Evolutionary conservation across 2,797 vertebrate genomes (phyloP), one percentile per base, ranked within the genome.

Genomic region (Enteromius treurensis): DNA sequence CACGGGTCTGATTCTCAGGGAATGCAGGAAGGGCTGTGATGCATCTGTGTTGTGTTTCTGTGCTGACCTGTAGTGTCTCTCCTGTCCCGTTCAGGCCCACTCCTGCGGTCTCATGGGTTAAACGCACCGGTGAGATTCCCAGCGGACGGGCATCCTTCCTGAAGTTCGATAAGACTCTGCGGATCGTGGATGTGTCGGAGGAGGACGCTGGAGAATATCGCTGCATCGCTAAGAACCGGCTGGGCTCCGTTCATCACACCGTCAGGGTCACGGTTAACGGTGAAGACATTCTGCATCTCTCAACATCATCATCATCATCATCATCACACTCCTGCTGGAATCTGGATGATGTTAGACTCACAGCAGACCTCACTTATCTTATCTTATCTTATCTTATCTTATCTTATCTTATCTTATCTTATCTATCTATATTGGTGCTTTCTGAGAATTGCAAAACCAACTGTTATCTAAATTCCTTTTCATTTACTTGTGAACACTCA

Each of bases 191-290:
- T 47, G 95, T 97, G 89, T 97, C 96, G 0, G 97, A 97, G 90
- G 95, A 95, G 0, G 98, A 99, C 70, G 95, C 95, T 5, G 98
- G 98, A 67, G 96, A 95, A 75, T 99, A 99, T 90, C 97, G 95
- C 85, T 99, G 98, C 88, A 93, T 92, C n/a, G 97, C 96, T 80
- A 94, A 89, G 89, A 99, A 99, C 90, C 11, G 5, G 0, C 87
- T 94, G 15, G 97, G 97, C 91, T 92, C 91, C 0, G 90, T 89
- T 84, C 94, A 96, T 86, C 97, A 98, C 88, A 94, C 92, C 86
- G 97, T 98, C 91, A 94, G 90, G 3, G 96, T 99, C 80, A 93
- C 92, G n/a, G 96, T 99, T 80, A 98, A 96, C 97, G 97, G 98
- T 99, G 92, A 19, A 14, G 3, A 21, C 34, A 15, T 29, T 64